These are phyloP conservation scores for Parnassius smintheus DNA, from an alignment of 2,888 invertebrate genomes.

Conservation along the genomic window DNA sequence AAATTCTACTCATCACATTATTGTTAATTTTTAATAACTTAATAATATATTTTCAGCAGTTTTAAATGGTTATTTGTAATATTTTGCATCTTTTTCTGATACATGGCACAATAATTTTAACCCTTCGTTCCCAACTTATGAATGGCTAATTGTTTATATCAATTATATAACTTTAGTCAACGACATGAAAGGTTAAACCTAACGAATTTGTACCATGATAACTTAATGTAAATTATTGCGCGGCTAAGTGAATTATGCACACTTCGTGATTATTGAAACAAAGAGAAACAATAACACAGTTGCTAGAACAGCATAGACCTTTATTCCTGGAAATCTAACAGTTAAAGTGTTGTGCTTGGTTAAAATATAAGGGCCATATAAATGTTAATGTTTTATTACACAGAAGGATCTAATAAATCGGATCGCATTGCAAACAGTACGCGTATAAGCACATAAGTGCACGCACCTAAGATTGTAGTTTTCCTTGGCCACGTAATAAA, in stretches of 20 bases:
- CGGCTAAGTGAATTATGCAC: not conserved
- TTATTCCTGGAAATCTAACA: constrained; percentile 15
- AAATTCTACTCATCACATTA: no score
- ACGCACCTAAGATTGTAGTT: constrained; percentile 9
- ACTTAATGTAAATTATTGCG: not conserved
- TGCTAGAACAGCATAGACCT: not conserved
- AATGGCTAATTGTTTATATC: no score
- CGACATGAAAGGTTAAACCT: no score
- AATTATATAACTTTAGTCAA: no score
- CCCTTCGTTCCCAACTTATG: no score
- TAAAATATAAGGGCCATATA: constrained; percentile 18
- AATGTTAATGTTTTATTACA: constrained; percentile 16
- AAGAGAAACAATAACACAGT: constrained; percentile 11
- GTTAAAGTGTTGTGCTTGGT: constrained; percentile 10
- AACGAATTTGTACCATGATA: not conserved
- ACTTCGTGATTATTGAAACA: constrained; percentile 12
- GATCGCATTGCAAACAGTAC: constrained; percentile 3
- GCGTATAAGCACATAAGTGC: not conserved
- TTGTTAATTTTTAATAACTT: no score
- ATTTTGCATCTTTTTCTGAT: no score
- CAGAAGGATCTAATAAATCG: constrained; percentile 3
- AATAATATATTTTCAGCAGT: no score
- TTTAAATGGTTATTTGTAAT: no score
- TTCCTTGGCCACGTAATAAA: constrained; percentile 18
- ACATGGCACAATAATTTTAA: no score